Evolutionary conservation across 1,140 invertebrate species (phyloP), one percentile per base, ranked within the genome.

Genomic region (Saccostrea cuccullata): DNA sequence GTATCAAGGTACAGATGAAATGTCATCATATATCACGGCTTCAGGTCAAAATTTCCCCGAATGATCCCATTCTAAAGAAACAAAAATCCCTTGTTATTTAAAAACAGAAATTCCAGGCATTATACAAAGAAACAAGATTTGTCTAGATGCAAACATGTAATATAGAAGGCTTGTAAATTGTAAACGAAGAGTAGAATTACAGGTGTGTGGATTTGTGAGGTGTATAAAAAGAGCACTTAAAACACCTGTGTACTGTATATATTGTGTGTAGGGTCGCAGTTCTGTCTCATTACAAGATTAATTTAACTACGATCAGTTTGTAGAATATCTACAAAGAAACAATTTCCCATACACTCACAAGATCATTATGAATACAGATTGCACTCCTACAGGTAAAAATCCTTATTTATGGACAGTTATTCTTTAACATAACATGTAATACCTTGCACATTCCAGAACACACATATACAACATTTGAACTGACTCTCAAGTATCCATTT

Each of bases 351-450:
- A 77, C 26, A 77, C 26, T 36, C 23, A 6, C 12, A 40, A 30
- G 70, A 77, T 77, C 70, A 26, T 77, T n/a, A 67, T 20, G 70
- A 77, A 77, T 77, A 77, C 26, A 77, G 70, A 77, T 77, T 77
- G 70, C 70, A 77, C 70, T 36, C 23, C 36, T 20, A 23, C 26
- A 73, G 23, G 23, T 5, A 77, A 30, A 6, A 77, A 12, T 15
- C 11, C 70, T 13, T 26, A 11, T 36, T 30, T 17, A 77, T 4
- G 15, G 5, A 26, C 70, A 77, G 30, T 40, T 3, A 2, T 36
- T 15, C 8, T 12, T 77, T 36, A 26, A 36, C 70, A 23, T 15
- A 26, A n/a, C n/a, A n/a, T n/a, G n/a, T 23, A 73, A 20, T 20
- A 64, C 58, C 58, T 20, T 64, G 17, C 70, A 77, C 26, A 6